Conservation (phyloP, 1,140 invertebrate species). For the Lepidurus couesii region DNA sequence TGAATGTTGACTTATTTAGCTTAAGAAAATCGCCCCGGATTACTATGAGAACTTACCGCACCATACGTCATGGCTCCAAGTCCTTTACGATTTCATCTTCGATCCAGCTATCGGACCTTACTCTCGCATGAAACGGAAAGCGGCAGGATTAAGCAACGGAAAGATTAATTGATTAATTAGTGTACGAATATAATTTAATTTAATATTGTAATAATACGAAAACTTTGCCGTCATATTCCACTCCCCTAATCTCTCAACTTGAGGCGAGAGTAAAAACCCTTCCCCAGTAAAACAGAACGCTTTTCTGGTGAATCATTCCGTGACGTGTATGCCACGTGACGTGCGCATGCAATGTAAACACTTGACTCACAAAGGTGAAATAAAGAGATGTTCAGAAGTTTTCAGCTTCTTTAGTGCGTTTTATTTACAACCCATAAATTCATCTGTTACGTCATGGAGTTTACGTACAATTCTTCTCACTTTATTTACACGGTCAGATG, state of each 20-base stretch:
- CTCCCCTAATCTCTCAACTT: neutral
- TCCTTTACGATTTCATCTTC: conserved; percentile 91
- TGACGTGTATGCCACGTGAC: too few species aligned
- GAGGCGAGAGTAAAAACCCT: too few species aligned
- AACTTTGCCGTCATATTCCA: neutral
- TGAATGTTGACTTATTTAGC: conserved; percentile 53
- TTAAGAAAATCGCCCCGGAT: conserved; percentile 88
- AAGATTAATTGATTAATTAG: neutral
- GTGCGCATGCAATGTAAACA: too few species aligned
- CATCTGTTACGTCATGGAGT: neutral
- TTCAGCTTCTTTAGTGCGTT: neutral
- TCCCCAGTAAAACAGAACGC: too few species aligned
- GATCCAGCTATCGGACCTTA: conserved; percentile 96
- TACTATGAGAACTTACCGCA: conserved; percentile 93
- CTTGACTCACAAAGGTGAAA: neutral
- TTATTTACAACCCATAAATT: neutral
- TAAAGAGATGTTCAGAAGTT: conserved; percentile 14
- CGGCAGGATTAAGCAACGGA: neutral
- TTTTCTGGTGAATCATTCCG: too few species aligned
- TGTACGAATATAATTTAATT: neutral
- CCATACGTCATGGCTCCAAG: conserved; percentile 86
- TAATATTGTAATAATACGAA: neutral
- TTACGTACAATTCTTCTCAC: neutral
- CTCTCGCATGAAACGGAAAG: conserved; percentile 82
- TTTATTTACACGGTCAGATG: neutral